Evolutionary conservation across 2,113 vertebrate genomes (phyloP), one percentile per base, ranked within the genome.

Genomic region (Tragulus kanchil): DNA sequence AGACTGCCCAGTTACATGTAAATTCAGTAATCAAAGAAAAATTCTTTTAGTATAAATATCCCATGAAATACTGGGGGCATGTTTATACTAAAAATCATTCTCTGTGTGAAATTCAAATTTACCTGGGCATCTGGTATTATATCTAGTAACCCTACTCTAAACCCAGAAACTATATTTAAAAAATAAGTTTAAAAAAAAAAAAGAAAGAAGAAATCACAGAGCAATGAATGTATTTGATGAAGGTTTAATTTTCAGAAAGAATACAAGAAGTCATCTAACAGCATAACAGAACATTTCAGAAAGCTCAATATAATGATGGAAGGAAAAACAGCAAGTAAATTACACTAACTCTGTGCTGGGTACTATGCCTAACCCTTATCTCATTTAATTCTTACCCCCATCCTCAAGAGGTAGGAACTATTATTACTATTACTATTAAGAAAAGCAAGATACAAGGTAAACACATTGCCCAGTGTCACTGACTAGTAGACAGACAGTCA

Each of bases 51-150:
- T 65, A 26, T 77, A 54, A 65, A 5, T 77, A 93, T 64, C 11
- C 42, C 45, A 17, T 65, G 21, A 93, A 96, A 77, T 93, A 82
- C 61, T 15, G 58, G 12, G 4, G 31, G 77, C 31, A 84, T 28
- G 83, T 3, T 31, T 75, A 56, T 19, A 89, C 26, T 93, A 67
- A 90, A 81, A 73, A 86, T 17, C 62, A 28, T 67, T 93, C 23
- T 85, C 28, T 89, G 31, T 84, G 28, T 94, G 36, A 94, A 95
- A 96, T 71, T 93, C 50, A 96, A 97, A 79, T 94, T 81, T 93
- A 90, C 64, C 50, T 82, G 45, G 36, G 77, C 17, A 95, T 67
- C 14, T 58, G 77, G 10, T 75, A 84, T 89, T 89, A 89, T 83
- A 52, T 31, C 67, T 89, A 15, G 31, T 14, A 89, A 75, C 64